Evolutionary conservation across 1,140 invertebrate species (phyloP), one percentile per base, ranked within the genome.

Genomic region (Akabosia matsudoensis): DNA sequence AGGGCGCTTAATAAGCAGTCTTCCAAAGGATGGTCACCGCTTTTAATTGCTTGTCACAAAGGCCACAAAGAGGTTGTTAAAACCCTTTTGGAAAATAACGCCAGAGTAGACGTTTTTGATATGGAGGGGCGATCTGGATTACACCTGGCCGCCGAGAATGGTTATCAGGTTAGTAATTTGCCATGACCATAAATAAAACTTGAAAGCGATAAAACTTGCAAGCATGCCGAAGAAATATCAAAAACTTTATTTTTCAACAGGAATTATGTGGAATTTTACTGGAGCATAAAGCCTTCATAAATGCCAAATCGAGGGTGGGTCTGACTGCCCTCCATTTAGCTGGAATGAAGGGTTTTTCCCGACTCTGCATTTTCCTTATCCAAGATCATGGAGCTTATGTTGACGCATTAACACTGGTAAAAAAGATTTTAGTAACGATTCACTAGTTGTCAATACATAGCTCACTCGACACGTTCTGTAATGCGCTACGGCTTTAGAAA

Each of bases 41-140:
- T 99, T 74, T 86, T 98, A 26, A 96, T 98, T 77, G 97, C 97
- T 14, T 92, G 92, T 78, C 89, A 93, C 83, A 84, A 86, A 79
- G 87, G 85, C 70, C 92, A 93, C 82, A 91, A 91, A 88, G 91
- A 94, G 83, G 87, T 95, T 79, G 92, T 96, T 0, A 94, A 91
- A 81, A 97, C 92, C 72, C 87, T 97, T 34, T 86, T 97, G 61
- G 88, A 91, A 30, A 94, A 96, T 84, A 93, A 97, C 85, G 97
- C 97, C 0, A 90, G 97, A 83, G 97, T 99, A 7, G 97, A 99
- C 85, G 97, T 99, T 0, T 99, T 99, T 85, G 97, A 99, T 84
- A 91, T 92, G 78, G 96, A 98, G 85, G 96, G 96, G 14, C 88
- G 96, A 82, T 97, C 96, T 0, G 96, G 96, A 0, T 86, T 99